Conservation (phyloP, 1,140 invertebrate genomes). For the Meteorus sp. region DNA sequence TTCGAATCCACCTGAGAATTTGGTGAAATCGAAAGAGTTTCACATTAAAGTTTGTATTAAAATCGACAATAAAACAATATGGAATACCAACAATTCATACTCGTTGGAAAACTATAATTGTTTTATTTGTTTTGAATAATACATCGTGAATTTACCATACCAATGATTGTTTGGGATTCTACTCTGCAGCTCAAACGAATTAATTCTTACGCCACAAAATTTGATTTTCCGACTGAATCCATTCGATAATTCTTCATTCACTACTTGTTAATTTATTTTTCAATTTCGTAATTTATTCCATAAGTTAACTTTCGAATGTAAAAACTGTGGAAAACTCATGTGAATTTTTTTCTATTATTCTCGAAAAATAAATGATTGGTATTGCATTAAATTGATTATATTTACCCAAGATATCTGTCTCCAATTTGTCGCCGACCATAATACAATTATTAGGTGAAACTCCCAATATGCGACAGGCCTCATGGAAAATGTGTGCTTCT, state of each 20-base stretch:
- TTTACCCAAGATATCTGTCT: constrained; percentile 74
- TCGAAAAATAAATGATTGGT: not conserved
- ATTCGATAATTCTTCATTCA: too few relatives aligned
- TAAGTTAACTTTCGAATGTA: too few relatives aligned
- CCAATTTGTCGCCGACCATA: constrained; percentile 85
- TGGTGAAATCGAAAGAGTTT: too few relatives aligned
- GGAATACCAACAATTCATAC: too few relatives aligned
- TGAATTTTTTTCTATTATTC: not conserved
- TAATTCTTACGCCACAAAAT: too few relatives aligned
- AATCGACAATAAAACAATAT: constrained; percentile 6
- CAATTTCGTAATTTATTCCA: too few relatives aligned
- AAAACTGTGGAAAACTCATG: too few relatives aligned
- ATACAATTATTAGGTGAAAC: constrained; percentile 73
- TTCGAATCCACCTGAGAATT: constrained; percentile 72
- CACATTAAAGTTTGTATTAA: not conserved
- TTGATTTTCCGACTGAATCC: too few relatives aligned
- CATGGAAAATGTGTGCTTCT: constrained; percentile 73
- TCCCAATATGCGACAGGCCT: constrained; percentile 73
- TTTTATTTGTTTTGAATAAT: not conserved
- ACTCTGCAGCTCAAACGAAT: too few relatives aligned
- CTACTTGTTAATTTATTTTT: too few relatives aligned
- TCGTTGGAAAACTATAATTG: not conserved
- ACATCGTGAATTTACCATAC: too few relatives aligned
- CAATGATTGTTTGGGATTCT: too few relatives aligned
- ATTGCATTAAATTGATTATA: constrained; percentile 17